Base-by-base conservation (phyloP, 2,113 vertebrate species). In the Rhea pennata region DNA sequence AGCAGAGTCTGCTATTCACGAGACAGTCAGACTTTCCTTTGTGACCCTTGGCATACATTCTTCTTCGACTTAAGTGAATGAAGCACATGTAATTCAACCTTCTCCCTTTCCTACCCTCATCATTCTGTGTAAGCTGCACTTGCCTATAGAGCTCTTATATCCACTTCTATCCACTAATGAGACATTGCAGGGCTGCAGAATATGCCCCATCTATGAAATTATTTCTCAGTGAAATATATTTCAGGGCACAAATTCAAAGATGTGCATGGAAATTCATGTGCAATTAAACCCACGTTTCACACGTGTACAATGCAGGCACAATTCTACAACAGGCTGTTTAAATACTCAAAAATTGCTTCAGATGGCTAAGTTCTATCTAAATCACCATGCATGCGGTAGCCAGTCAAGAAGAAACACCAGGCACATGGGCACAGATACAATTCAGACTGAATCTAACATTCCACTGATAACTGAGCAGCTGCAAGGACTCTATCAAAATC, bases 341-440 rank as follows among this genome's bases (percentile, higher is more conserved):
- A 82, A 93, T 65, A 62, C 10, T 36, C 51, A 33, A 33, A 14
- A 6, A 6, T 72, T 46, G 12, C n/a, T 29, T 22, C 10, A 77
- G 59, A 62, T 4, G 9, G 54, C 7, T 89, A 81, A 54, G 26
- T 51, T 91, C 62, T 80, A 44, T 26, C n/a, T 69, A 61, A 48
- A 89, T 16, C 24, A 56, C 27, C 4, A 2, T 0, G 4, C 51
- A 21, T 56, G 0, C 0, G 46, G 10, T 44, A 4, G 1, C 23
- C 17, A 64, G 20, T 24, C 76, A 50, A 79, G 11, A 42, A 3
- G 3, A 78, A 78, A 12, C 42, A 84, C 12, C 29, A 67, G 11
- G 3, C 61, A 51, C 1, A 22, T 0, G 0, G 61, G 75, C 9
- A 54, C 5, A 53, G 48, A 39, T 31, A 59, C 42, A 91, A 84